Percentiles rank a stretch among this genome's conserved stretches.
These are phyloP conservation scores for Bos indicus DNA, from an alignment of 2,113 vertebrate species.

Conservation along the genomic window DNA sequence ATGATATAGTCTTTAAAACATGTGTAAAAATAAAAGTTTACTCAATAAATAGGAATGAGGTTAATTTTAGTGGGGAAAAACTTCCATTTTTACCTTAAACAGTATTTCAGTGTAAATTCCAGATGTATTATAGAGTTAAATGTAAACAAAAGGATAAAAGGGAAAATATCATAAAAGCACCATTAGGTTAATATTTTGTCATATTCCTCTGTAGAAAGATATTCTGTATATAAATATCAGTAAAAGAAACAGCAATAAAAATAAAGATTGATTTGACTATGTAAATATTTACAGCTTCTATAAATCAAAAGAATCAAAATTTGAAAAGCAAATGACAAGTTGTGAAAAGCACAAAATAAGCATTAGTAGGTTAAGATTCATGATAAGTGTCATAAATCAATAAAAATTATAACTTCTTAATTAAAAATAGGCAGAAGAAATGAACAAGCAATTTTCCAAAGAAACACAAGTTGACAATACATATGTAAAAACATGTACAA, in stretches of 20 bases:
- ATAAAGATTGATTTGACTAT: neutral
- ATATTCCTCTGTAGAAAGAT: neutral
- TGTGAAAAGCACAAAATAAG: neutral
- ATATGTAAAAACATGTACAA: neutral
- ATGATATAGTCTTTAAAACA: neutral
- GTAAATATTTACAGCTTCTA: slow-evolving; percentile 20
- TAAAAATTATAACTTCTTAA: neutral
- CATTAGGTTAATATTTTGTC: neutral
- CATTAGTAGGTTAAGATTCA: neutral
- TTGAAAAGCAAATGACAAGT: neutral
- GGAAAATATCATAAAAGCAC: neutral
- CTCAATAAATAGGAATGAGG: neutral
- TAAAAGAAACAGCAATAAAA: neutral
- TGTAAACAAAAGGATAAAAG: neutral
- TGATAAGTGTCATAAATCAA: neutral
- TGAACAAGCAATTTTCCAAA: neutral
- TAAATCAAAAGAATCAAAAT: neutral
- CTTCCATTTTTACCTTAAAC: neutral
- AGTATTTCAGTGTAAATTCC: neutral
- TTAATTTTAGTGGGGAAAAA: neutral
- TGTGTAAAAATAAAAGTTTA: neutral
- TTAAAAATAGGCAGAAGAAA: neutral
- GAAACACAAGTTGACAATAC: neutral
- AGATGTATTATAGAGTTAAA: neutral
- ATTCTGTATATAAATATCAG: neutral